Evolutionary conservation across 2,113 vertebrate species (phyloP), one percentile per base, ranked within the genome.

Genomic region (Macrotus californicus): DNA sequence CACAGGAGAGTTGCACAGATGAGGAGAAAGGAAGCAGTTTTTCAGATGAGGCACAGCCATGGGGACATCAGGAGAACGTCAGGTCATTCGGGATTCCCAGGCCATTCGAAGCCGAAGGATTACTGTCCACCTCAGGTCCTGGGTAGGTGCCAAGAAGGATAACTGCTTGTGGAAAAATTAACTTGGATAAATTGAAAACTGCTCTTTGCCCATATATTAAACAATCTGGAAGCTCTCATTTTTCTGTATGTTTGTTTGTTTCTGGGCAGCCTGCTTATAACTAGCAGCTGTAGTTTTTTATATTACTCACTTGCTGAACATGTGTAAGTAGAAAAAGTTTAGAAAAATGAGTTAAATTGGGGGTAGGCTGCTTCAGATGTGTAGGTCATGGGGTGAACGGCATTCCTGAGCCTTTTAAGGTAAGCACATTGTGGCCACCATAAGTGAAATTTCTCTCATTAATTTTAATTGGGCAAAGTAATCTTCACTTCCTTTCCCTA

Each of bases 401-500:
- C 88, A 87, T 91, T 86, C 95, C 86, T 66, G 54, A 76, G 61
- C 91, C 73, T 95, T 93, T 82, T 88, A 86, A 82, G 50, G 89
- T 48, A 82, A 95, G 82, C 13, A 0, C 15, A 67, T 16, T 13
- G 86, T 86, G 88, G 73, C 61, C 86, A 89, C 61, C 12, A 2
- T 22, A 80, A 86, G 91, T 91, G 88, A 96, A 94, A 70, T 83
- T 94, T 86, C 88, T 83, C 85, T 97, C 94, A 93, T 96, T 97
- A 94, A 96, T 94, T 96, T 97, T 97, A 97, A 97, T 96, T 94
- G 79, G 91, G 50, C 61, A 89, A 96, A 93, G 88, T 89, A 83
- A 95, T 91, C 91, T 89, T 93, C 41, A 93, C 73, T 96, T 94
- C 96, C 96, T 96, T 80, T 91, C 87, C 79, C 82, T 91, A 75